Conservation (phyloP, 2,888 invertebrate species). For the Agrotis segetum region DNA sequence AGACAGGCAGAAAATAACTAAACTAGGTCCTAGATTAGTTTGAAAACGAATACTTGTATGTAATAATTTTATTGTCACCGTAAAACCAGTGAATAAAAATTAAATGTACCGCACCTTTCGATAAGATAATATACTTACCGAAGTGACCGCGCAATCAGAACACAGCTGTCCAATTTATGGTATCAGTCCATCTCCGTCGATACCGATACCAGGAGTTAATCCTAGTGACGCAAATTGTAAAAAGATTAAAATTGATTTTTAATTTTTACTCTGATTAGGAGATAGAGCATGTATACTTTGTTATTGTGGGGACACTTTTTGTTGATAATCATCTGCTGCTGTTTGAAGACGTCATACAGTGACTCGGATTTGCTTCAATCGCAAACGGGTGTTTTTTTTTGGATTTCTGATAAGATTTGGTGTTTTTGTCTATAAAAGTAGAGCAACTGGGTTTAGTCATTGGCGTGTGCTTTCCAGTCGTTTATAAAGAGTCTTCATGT, state of each 20-base stretch:
- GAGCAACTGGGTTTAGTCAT: neutral
- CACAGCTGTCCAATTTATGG: conserved; percentile 50
- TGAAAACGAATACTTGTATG: too few species aligned
- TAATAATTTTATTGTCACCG: conserved; percentile 17
- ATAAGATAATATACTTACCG: conserved; percentile 64
- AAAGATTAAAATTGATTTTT: conserved; percentile 46
- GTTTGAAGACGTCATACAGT: conserved; percentile 12
- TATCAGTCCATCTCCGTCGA: conserved; percentile 56
- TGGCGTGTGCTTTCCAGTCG: neutral
- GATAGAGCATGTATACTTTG: conserved; percentile 31
- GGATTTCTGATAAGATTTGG: conserved; percentile 13
- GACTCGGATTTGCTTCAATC: conserved; percentile 6
- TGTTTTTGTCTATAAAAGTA: neutral
- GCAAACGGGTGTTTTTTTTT: conserved; percentile 3
- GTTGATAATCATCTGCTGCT: conserved; percentile 18
- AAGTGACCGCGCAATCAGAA: conserved; percentile 44
- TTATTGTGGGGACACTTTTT: conserved; percentile 28
- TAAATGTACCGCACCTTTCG: conserved; percentile 49
- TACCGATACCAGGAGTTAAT: conserved; percentile 46
- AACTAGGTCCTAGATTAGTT: neutral
- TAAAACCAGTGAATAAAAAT: conserved; percentile 54
- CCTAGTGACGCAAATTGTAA: conserved; percentile 56
- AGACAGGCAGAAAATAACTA: neutral
- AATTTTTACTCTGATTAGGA: conserved; percentile 30
- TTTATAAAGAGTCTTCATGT: too few species aligned